phyloP scores from a whole-genome alignment of 2,888 invertebrate genomes.

The Ectemnius cavifrons region DNA sequence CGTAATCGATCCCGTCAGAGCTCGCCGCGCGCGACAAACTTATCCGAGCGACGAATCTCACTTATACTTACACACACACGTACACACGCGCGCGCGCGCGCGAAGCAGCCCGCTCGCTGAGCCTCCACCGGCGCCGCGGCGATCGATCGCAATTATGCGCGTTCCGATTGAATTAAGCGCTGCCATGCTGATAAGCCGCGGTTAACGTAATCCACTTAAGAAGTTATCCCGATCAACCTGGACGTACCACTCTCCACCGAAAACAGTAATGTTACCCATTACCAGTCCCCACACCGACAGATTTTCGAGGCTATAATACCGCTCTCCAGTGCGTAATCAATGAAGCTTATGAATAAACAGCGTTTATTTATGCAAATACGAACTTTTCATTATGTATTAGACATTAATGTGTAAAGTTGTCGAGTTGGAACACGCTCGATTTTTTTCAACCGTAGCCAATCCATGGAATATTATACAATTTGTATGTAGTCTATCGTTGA shows the following conservation, averaged over 20 bases:
- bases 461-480: no score
- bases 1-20: conserved; percentile 43
- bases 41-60: conserved; percentile 24
- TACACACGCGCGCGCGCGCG: no score
- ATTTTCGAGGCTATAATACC: not conserved
- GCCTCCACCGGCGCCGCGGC: conserved; percentile 2
- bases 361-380: not conserved
- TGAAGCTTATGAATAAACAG: not conserved
- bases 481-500: no score
- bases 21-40: conserved; percentile 10
- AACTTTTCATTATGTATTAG: no score
- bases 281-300: not conserved
- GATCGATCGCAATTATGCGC: conserved; percentile 23
- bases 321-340: not conserved
- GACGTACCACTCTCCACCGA: not conserved
- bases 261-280: not conserved
- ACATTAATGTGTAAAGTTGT: no score
- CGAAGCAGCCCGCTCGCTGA: not conserved
- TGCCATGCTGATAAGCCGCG: not conserved
- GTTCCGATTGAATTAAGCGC: not conserved
- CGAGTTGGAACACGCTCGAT: no score
- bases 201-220: conserved; percentile 7
- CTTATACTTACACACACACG: conserved; percentile 3
- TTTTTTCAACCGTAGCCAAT: no score
- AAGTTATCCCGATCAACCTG: not conserved